Base-by-base conservation (phyloP, 2,797 vertebrate genomes). In the Dendrocincla tyrannina region DNA sequence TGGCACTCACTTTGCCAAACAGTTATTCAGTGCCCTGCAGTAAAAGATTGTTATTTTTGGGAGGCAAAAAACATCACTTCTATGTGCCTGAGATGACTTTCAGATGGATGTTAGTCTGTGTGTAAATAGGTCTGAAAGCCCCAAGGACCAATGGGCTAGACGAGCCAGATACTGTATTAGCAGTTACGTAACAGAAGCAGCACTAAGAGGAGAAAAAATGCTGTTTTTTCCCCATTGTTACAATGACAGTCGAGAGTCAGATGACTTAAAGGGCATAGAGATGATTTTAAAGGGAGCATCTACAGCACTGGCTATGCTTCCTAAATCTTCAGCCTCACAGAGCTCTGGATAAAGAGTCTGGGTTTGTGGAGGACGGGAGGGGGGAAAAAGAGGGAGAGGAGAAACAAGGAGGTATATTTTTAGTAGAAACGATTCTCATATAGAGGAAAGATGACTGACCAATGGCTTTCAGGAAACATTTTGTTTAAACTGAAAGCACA, bases 51-150 rank as follows among this genome's bases (percentile, higher is more conserved):
- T 87, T 97, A 88, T 96, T 96, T 95, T 58, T 62, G 94, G 66
- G 77, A 95, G 60, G 76, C 25, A 42, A 44, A 93, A 50, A 73
- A 32, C 32, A 50, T 92, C 68, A 47, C 77, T 91, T 74, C 50
- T 77, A 46, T 58, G 39, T 42, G 85, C 77, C 87, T 5, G 68
- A 72, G 76, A 85, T 47, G 89, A 89, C 91, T 89, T 95, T 96
- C 88, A 95, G 89, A 83, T 72, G 79, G 89, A 77, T 91, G 93
- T 90, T 91, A 83, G 37, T 44, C 92, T 95, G 93, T 81, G 89
- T 89, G 74, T 95, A 96, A 97, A 92, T 79, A 91, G 92, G 77
- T 90, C 82, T 79, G 69, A 86, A 95, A 96, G 79, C 89, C 85
- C 91, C 37, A 76, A 95, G 80, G 78, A 95, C 18, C 14, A 3